Evolutionary conservation across 2,797 vertebrate species (phyloP).

Genomic region (Pristis pectinata): DNA sequence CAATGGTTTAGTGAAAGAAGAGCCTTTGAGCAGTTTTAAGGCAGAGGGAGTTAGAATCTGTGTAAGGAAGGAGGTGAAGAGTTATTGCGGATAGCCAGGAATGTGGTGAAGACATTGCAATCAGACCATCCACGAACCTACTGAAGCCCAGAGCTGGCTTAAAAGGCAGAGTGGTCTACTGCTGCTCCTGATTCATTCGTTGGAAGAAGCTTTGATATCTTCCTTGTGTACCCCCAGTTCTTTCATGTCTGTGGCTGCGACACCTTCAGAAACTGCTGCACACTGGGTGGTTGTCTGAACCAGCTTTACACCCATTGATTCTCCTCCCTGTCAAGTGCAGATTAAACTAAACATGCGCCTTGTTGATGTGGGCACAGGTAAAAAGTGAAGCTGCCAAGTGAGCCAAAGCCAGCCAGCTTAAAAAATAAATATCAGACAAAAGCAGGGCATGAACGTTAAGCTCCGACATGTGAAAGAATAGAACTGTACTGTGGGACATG

Average conservation of each 20-base stretch:
- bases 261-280: not conserved
- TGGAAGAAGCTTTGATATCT: not conserved
- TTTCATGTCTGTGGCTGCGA: not conserved
- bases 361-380: not conserved
- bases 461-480: not conserved
- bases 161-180: no score
- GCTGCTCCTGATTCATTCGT: no score
- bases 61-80: no score
- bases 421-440: not conserved
- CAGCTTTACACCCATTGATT: not conserved
- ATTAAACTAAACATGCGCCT: not conserved
- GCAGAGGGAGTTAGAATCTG: no score
- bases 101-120: no score
- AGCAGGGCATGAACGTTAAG: not conserved
- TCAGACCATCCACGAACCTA: no score
- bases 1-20: no score
- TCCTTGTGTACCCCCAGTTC: not conserved
- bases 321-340: not conserved
- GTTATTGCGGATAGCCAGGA: no score
- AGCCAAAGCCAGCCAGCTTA: not conserved
- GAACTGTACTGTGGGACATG: not conserved
- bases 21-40: no score
- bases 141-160: no score
- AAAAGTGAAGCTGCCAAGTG: not conserved
- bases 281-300: not conserved